Percentiles rank a stretch among this genome's conserved stretches.
phyloP scores from a whole-genome alignment of 2,113 vertebrate species.

The Pelecanoides urinatrix region DNA sequence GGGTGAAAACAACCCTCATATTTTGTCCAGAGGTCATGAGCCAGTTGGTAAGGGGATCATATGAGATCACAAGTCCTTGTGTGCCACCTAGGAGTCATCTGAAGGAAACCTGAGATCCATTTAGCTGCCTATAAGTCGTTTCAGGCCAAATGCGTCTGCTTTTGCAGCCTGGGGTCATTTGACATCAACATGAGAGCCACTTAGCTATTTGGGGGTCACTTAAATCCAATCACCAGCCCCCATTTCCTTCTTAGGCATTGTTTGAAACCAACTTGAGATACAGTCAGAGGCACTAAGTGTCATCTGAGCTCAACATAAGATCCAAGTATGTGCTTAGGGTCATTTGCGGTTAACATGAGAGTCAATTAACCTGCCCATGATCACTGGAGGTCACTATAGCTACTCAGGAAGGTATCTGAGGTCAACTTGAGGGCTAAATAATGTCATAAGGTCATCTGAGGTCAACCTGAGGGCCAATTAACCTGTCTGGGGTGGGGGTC shows the following conservation, averaged over 20 bases:
- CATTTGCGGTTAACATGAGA: not conserved
- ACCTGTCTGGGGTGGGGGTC: not conserved
- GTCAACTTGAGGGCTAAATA: not conserved
- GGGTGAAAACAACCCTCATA: not conserved
- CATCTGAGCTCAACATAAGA: not conserved
- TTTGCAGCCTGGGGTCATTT: not conserved
- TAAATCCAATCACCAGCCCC: not conserved
- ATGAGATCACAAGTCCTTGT: not conserved
- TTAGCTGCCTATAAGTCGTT: not conserved
- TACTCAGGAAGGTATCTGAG: not conserved
- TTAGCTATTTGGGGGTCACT: not conserved
- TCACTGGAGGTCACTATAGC: not conserved
- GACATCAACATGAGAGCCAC: not conserved
- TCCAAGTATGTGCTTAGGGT: not conserved
- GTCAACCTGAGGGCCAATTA: not conserved
- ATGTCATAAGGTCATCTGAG: not conserved
- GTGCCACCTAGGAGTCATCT: not conserved
- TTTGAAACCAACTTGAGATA: not conserved
- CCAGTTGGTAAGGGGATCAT: not conserved
- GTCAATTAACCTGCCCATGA: not conserved
- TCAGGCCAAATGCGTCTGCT: not conserved
- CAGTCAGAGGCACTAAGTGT: not conserved
- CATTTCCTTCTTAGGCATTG: not conserved
- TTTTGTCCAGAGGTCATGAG: not conserved
- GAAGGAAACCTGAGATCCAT: not conserved